phyloP scores from a whole-genome alignment of 2,797 vertebrate species.

The Sylvilagus floridanus region DNA sequence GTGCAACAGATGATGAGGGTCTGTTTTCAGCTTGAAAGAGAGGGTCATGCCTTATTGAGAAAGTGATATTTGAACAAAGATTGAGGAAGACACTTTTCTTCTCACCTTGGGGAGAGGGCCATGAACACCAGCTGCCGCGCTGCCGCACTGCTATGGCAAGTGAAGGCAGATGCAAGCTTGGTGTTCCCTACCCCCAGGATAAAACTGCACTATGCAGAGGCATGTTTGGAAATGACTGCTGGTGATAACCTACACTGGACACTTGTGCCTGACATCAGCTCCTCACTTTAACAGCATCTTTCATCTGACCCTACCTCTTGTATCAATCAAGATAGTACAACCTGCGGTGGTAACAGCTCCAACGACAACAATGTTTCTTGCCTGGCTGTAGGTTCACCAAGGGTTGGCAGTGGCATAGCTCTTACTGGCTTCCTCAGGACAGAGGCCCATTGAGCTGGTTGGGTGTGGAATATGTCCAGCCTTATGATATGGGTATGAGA shows the following conservation, averaged over 20 bases:
- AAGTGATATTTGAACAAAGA: not conserved
- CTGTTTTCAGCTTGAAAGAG: not conserved
- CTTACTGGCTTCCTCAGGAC: not conserved
- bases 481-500: not conserved
- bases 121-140: not conserved
- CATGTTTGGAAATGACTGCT: not conserved
- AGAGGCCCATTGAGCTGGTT: not conserved
- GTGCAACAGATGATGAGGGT: not conserved
- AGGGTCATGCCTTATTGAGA: not conserved
- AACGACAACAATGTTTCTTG: rapidly evolving
- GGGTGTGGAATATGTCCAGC: rapidly evolving
- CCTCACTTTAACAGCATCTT: not conserved
- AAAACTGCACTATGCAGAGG: not conserved
- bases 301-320: not conserved
- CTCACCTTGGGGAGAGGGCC: not conserved
- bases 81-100: not conserved
- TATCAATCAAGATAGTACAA: not conserved
- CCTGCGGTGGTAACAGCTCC: not conserved
- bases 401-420: not conserved
- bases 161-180: not conserved
- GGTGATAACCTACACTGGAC: not conserved
- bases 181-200: not conserved
- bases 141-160: not conserved
- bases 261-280: not conserved
- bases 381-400: not conserved